Conservation (phyloP, 2,888 invertebrate species). For the Eupithecia abbreviata region DNA sequence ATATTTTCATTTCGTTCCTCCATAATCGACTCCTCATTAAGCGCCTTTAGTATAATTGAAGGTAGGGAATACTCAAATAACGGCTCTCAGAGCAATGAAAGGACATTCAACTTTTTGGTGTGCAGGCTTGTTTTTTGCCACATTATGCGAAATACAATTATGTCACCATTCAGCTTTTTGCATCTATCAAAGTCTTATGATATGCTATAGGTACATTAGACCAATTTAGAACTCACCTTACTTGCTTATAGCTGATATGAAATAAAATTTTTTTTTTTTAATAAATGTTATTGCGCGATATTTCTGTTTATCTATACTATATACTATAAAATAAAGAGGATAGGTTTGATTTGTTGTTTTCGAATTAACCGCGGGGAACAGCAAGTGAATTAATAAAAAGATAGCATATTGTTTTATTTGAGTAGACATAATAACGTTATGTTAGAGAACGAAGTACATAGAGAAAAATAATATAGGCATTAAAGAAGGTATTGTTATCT, state of each 20-base stretch:
- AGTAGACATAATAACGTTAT: too few species aligned
- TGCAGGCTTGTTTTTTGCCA: slow-evolving; percentile 63
- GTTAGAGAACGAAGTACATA: too few species aligned
- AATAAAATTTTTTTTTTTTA: background rate
- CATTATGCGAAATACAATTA: slow-evolving; percentile 36
- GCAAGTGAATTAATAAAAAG: too few species aligned
- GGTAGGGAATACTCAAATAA: slow-evolving; percentile 44
- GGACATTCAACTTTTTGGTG: slow-evolving; percentile 63
- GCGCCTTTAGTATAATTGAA: slow-evolving; percentile 7
- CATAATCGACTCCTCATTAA: slow-evolving; percentile 1
- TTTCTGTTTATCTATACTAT: background rate
- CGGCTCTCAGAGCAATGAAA: slow-evolving; percentile 45
- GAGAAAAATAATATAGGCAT: too few species aligned
- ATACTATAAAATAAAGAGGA: too few species aligned
- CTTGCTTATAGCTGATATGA: background rate
- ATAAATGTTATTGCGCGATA: background rate
- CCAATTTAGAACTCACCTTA: background rate
- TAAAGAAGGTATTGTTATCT: too few species aligned
- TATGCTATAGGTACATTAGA: background rate
- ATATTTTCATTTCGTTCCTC: background rate
- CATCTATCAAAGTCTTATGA: background rate
- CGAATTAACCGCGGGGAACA: too few species aligned
- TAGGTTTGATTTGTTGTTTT: too few species aligned
- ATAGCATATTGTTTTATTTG: too few species aligned
- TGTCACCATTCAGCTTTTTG: slow-evolving; percentile 62